Evolutionary conservation across 2,113 vertebrate genomes (phyloP), one percentile per base, ranked within the genome.

Genomic region (Phalacrocorax carbo): DNA sequence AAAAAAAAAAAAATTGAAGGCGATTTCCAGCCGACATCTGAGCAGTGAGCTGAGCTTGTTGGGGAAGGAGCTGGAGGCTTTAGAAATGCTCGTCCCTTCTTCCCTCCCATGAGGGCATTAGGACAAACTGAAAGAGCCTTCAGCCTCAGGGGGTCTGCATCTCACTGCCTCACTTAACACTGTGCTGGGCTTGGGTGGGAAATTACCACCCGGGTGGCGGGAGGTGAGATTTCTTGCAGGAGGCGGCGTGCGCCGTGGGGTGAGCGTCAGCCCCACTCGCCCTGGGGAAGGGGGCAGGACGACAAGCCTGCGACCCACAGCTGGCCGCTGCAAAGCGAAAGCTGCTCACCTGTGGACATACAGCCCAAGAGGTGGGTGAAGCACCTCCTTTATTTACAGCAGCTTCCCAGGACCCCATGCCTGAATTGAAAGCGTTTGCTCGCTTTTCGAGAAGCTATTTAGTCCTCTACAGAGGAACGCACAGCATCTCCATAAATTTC

Each of bases 131-230:
- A 26, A 48, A 23, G 64, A 86, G 38, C 58, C 62, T 88, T 61
- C 66, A 48, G 49, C 44, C 62, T 83, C 65, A 2, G 0, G 1
- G 72, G 46, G 21, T 54, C 40, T 78, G 85, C 12, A 2, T 12
- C 19, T 4, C 44, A 38, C 5, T 6, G 4, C 34, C 34, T 40
- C 3, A 0, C 48, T 27, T 6, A 26, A 36, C 32, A 0, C 57
- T 8, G 25, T 7, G 2, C 7, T 17, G 82, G 36, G 27, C 23
- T 38, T 4, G 46, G 46, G 34, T 9, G 86, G 81, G 40, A 7
- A 5, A 17, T 15, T 3, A 7, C 27, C 1, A 11, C 15, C 1
- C 2, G 40, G 38, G 11, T 18, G 52, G 27, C 2, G 0, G 58
- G 71, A 58, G 61, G 23, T 4, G 48, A 42, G 32, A 10, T 7